Conservation (phyloP, 1,140 invertebrate genomes). For the Copidosoma floridanum region DNA sequence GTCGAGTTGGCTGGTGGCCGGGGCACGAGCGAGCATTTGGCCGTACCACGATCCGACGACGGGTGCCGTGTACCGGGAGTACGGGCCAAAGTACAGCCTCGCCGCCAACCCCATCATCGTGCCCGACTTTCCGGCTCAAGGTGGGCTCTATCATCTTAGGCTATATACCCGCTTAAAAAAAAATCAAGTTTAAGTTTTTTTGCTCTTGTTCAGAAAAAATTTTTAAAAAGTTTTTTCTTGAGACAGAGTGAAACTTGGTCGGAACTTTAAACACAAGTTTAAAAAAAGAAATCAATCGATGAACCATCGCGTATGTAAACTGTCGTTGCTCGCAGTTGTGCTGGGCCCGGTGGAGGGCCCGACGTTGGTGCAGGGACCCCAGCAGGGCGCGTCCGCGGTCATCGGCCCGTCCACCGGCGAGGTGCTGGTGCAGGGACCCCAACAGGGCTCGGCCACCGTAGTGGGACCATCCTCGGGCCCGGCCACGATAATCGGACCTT, state of each 20-base stretch:
- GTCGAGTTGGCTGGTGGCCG: slow-evolving; percentile 15
- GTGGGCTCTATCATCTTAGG: too few species aligned
- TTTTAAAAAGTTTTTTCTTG: too few species aligned
- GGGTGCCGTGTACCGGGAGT: slow-evolving; percentile 20
- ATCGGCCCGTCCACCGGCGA: slow-evolving; percentile 22
- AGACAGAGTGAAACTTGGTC: too few species aligned
- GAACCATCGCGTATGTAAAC: not conserved
- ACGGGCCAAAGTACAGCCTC: not conserved
- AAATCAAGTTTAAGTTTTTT: too few species aligned
- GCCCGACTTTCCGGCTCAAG: too few species aligned
- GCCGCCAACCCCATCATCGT: not conserved
- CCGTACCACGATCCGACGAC: slow-evolving; percentile 38
- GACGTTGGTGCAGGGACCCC: slow-evolving; percentile 32
- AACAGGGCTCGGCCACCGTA: slow-evolving; percentile 22
- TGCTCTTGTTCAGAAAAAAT: too few species aligned
- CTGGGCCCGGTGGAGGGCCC: slow-evolving; percentile 10
- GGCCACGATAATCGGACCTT: slow-evolving; percentile 28
- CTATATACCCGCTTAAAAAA: too few species aligned
- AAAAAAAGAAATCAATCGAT: too few species aligned
- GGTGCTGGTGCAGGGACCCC: slow-evolving; percentile 26
- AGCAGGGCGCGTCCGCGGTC: slow-evolving; percentile 27
- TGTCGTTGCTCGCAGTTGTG: not conserved
- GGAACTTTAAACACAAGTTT: too few species aligned
- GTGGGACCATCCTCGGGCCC: slow-evolving; percentile 27
- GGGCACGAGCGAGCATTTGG: slow-evolving; percentile 33